Evolutionary conservation across 2,113 vertebrate genomes (phyloP), one percentile per base, ranked within the genome.

Genomic region (Hyperoodon ampullatus): DNA sequence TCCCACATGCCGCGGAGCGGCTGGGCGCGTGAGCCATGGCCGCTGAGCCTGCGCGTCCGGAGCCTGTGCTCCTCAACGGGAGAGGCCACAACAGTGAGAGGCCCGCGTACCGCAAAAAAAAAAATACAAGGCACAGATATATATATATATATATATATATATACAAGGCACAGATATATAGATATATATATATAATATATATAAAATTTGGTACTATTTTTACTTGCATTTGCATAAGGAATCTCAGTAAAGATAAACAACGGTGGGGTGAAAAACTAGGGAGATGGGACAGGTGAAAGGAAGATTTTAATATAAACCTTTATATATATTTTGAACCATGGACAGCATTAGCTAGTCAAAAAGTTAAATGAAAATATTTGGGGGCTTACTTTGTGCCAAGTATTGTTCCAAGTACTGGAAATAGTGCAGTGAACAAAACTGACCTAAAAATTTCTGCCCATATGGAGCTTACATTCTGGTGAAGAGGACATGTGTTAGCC

Each of bases 201-300:
- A 55, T 7, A 60, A 9, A n/a, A 10, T n/a, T 50, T 58, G 26
- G n/a, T 55, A 78, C 53, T 82, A 55, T 71, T 61, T 97, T 87
- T 74, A 82, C 42, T 83, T 87, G 30, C 75, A 33, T 82, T 96
- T 87, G 65, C 78, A 72, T 55, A 95, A 96, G 89, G 35, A 78
- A 87, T 44, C 42, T 90, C 39, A 92, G 19, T 8, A 75, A 96
- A 88, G 58, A 80, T 19, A 74, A 83, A 78, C 1, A 74, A 65
- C 16, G 15, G 4, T 53, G 28, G 23, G 23, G 18, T 33, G 30
- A 39, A 78, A 90, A 93, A 81, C 55, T 21, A 93, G 47, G 12
- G 47, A 83, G 61, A 53, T 10, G 26, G 16, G 28, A 61, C 30
- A 74, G 50, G 53, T 21, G 5, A 91, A 80, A 92, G 21, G 26